Evolutionary conservation across 2,113 vertebrate species (phyloP).

Genomic region (Pygoscelis adeliae): DNA sequence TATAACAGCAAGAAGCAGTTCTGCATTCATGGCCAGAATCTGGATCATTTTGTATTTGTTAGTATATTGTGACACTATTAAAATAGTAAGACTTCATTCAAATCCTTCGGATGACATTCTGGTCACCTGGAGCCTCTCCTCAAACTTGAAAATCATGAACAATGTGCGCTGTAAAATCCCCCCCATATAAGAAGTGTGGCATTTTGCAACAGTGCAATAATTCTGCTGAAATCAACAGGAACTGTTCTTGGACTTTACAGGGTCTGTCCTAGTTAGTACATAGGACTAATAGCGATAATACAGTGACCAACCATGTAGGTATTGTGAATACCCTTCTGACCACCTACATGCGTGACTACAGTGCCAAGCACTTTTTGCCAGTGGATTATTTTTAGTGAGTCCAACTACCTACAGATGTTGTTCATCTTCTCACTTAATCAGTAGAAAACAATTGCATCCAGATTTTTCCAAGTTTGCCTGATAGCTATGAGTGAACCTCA

Average conservation of each 20-base stretch:
- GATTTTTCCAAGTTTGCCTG: not conserved
- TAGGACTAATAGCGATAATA: not conserved
- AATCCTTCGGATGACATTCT: not conserved
- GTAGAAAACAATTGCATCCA: not conserved
- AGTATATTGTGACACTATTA: not conserved
- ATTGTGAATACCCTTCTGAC: not conserved
- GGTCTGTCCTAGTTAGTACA: not conserved
- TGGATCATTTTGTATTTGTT: not conserved
- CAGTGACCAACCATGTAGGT: not conserved
- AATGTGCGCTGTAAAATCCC: not conserved
- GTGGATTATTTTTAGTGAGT: not conserved
- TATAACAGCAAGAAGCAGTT: not conserved
- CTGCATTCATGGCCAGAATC: not conserved
- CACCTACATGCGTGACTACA: not conserved
- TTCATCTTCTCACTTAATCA: not conserved
- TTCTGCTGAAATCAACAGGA: not conserved
- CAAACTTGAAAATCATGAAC: not conserved
- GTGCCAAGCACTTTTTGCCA: not conserved
- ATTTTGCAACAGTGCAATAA: not conserved
- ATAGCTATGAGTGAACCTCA: accelerated
- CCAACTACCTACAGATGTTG: not conserved
- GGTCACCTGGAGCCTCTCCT: not conserved
- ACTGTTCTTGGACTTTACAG: not conserved
- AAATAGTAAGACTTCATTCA: not conserved
- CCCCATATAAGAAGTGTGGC: accelerated